Base-by-base conservation (phyloP, 1,140 invertebrate genomes). In the Acyrthosiphon pisum region DNA sequence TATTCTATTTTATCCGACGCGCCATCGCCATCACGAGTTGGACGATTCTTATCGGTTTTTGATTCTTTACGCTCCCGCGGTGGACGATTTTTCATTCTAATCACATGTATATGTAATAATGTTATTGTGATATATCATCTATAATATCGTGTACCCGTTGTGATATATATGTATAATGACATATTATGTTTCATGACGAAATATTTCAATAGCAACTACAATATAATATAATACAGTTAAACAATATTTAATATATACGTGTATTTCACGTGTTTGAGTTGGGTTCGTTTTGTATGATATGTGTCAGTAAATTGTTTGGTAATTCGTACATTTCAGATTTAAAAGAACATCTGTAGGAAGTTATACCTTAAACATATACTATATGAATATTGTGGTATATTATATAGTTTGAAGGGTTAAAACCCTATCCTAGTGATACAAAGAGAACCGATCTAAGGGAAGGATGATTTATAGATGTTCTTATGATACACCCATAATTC, bases 31-130 rank as follows among this genome's bases (percentile, higher is more conserved):
- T n/a, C n/a, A 76, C 83, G 83, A 37, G 87, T 50, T 23, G 46
- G 44, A 50, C 87, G 87, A 88, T 88, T 50, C 46, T 88, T 88
- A 88, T 88, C 87, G 87, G 87, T 35, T 53, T 88, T 53, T 48
- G n/a, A 88, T 88, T 88, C 46, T 88, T 53, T 88, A 53, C 87
- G 46, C 87, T 86, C 41, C 22, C 41, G 22, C 37, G 30, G 37
- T 18, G 14, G 50, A 90, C 35, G 88, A 60, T 90, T 56, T 90
- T 90, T 89, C 88, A 90, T 90, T 90, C 35, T 37, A 56, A 89
- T 89, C 48, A 56, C 48, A 53, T 56, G 11, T 9, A 9, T 14
- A 6, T n/a, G n/a, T 30, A 48, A 6, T 83, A 83, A 23, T 83
- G 23, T 83, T 37, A 83, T 46, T 35, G 18, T 76, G 60, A n/a